These are phyloP conservation scores for Lynx canadensis DNA, from an alignment of 2,113 vertebrate genomes.

Conservation along the genomic window DNA sequence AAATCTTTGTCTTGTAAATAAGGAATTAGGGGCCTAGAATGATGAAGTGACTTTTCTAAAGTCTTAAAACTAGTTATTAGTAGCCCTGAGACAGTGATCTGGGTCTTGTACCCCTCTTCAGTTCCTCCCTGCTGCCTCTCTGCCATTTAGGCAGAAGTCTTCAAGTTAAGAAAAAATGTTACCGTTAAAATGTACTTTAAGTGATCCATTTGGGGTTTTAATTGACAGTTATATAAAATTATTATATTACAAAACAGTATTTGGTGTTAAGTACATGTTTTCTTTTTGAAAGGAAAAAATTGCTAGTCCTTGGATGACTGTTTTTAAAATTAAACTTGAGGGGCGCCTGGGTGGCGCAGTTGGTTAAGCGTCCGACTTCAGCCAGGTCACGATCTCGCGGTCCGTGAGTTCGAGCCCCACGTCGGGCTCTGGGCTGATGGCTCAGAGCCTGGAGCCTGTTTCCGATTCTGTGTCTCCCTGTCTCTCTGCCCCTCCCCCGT, in stretches of 20 bases:
- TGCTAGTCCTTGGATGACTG: slow-evolving; percentile 1
- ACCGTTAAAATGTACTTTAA: neutral
- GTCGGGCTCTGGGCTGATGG: no score
- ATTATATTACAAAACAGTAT: slow-evolving; percentile 3
- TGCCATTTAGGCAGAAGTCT: neutral
- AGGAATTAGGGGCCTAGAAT: neutral
- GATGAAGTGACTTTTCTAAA: neutral
- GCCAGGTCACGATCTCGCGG: no score
- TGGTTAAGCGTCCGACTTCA: no score
- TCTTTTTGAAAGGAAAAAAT: neutral
- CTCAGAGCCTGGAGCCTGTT: no score
- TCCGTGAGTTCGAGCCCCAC: no score
- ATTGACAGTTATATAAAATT: slow-evolving; percentile 19
- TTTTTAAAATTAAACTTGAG: slow-evolving; percentile 24
- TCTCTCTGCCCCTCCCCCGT: no score
- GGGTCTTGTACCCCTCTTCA: neutral
- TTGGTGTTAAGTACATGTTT: neutral
- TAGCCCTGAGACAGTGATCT: neutral
- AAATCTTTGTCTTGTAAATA: slow-evolving; percentile 27
- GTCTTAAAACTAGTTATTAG: neutral
- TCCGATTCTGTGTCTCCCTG: no score
- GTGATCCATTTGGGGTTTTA: slow-evolving; percentile 1
- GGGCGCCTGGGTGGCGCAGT: no score
- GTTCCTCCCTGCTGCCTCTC: neutral
- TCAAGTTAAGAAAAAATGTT: neutral